Base-by-base conservation (phyloP, 2,113 vertebrate species). In the Phainopepla nitens region DNA sequence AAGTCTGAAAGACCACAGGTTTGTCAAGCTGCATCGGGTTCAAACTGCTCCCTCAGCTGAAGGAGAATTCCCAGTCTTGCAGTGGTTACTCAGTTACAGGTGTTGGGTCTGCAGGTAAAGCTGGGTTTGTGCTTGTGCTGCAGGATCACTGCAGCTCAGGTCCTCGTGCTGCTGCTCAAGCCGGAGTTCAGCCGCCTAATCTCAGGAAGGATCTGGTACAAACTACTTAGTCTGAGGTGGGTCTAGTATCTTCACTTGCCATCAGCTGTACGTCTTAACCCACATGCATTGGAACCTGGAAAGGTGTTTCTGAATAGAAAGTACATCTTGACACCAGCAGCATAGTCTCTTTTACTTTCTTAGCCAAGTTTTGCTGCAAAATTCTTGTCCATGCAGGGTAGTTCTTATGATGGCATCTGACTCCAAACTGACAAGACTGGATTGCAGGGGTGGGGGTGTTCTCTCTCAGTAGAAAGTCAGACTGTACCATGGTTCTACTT, bases 41-140 rank as follows among this genome's bases (percentile, higher is more conserved):
- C 7, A n/a, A 21, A 21, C 13, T 73, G 36, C 29, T 77, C 1
- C 41, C 18, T 62, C 13, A 44, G 15, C 9, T 57, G 44, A 28
- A 47, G 57, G 49, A 66, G 35, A 70, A 47, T 39, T 81, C 16
- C 8, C 0, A 7, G 3, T 73, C 35, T 36, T 9, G 3, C 33
- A 31, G 0, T 2, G 0, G 25, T 31, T 56, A 9, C 18, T 85
- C 17, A 14, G 51, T 39, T 33, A 2, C 18, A 39, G 60, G 10
- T n/a, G 15, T 79, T 68, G 36, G 20, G 21, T 44, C 13, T 80
- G 5, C 9, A 45, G 44, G 41, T 36, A 8, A 28, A 76, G 49
- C 15, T 64, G n/a, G 35, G 6, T 23, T 82, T 53, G 14, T 65
- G 6, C n/a, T 81, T 39, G 10, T 57, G 65, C 11, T 36, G 53